Evolutionary conservation across 2,888 invertebrate species (phyloP), one percentile per base, ranked within the genome.

Genomic region (Dusona sp.): DNA sequence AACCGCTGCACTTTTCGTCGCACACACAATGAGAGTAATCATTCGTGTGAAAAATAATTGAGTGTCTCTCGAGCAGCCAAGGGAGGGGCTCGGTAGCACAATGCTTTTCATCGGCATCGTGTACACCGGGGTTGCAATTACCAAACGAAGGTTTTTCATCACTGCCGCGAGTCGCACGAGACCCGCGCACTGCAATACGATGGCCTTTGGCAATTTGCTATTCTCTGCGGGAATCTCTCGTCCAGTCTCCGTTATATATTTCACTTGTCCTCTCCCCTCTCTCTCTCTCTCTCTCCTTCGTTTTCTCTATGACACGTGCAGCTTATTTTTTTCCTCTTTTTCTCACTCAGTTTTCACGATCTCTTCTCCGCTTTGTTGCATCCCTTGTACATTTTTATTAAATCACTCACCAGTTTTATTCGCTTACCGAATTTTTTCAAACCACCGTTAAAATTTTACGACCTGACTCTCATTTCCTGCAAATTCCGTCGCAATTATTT

Each of bases 11-110:
- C 42, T 22, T 78, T 38, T 42, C n/a, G 22, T 36, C 9, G 61
- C 79, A 68, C 75, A 33, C 22, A 79, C 61, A 84, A 84, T 61
- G 61, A 64, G 79, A 84, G 81, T 77, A 67, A 81, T 78, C 81
- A 81, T 80, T 22, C 45, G 57, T 72, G 64, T 57, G 81, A 65
- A 85, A 78, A 81, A 85, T 81, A 85, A 85, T 85, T 85, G 84
- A 81, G 80, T 57, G 80, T 85, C 77, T 72, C 57, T 73, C 57
- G 48, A 67, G 84, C 79, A 36, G 54, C 72, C 1, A 19, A 33
- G 25, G 33, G 45, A 29, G 16, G 16, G 16, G 25, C 33, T 68
- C 57, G 33, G 38, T 51, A 29, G 54, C 74, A 38, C 38, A 72
- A 70, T 54, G 72, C 80, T 85, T 85, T 54, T n/a, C 79, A 79